A percentile compares a stretch with the other conserved stretches of the same genome.
Evolutionary conservation across 2,113 vertebrate genomes (phyloP).

Genomic region (Dinomys branickii): DNA sequence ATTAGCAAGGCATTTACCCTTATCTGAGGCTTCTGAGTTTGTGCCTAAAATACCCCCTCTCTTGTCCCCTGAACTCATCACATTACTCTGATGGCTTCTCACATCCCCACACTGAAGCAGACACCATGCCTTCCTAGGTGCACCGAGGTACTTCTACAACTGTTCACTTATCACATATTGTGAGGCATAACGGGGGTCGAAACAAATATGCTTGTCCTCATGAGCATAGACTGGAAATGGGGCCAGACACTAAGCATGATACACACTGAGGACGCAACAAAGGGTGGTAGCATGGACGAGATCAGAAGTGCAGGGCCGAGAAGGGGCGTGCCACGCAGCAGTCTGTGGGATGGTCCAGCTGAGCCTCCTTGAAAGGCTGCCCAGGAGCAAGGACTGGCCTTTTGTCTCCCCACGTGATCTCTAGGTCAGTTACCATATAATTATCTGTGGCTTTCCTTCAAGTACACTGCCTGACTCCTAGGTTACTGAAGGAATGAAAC

Average conservation of each 20-base stretch:
- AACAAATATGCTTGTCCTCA: not conserved
- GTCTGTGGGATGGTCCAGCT: not conserved
- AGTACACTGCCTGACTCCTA: not conserved
- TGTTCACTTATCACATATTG: not conserved
- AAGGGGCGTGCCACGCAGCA: rapidly evolving
- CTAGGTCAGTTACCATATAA: not conserved
- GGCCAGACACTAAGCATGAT: not conserved
- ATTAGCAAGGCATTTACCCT: not conserved
- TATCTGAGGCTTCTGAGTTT: not conserved
- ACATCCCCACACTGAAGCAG: not conserved
- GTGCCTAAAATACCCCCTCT: not conserved
- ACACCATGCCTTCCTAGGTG: not conserved
- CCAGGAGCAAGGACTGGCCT: not conserved
- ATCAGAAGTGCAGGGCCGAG: not conserved
- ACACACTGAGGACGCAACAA: not conserved
- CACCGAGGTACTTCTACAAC: not conserved
- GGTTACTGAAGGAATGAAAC: not conserved
- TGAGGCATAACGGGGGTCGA: not conserved
- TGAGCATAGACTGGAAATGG: not conserved
- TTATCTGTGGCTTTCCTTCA: not conserved
- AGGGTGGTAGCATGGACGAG: not conserved
- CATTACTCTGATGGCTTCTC: not conserved
- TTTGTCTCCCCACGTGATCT: not conserved
- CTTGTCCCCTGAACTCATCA: not conserved
- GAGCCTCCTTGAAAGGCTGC: not conserved